phyloP scores from a whole-genome alignment of 1,140 invertebrate genomes.

The Lanistes nyassanus region DNA sequence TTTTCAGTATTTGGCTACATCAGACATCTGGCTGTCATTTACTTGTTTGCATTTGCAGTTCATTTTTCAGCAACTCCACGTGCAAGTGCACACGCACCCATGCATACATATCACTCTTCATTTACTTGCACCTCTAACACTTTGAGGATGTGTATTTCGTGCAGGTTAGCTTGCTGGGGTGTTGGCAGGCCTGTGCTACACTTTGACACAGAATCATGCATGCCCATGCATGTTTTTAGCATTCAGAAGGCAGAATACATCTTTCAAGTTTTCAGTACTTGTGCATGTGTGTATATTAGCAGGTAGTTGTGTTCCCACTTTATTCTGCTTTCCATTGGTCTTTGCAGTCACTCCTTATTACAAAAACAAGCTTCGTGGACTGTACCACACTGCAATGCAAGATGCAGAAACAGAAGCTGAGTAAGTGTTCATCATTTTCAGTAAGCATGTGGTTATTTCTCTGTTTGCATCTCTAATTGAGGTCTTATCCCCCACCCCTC shows the following conservation, averaged over 20 bases:
- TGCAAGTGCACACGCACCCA: neutral
- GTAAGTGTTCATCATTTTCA: neutral
- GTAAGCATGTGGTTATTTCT: too few relatives aligned
- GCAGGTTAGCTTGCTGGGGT: neutral
- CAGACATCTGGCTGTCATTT: neutral
- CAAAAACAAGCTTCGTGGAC: constrained; percentile 80
- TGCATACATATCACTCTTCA: constrained; percentile 6
- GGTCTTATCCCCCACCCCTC: too few relatives aligned
- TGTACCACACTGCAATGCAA: constrained; percentile 82
- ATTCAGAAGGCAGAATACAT: too few relatives aligned
- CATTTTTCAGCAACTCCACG: neutral
- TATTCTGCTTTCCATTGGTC: constrained; percentile 9
- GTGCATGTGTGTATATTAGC: too few relatives aligned
- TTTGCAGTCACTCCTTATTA: constrained; percentile 67
- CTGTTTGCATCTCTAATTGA: neutral
- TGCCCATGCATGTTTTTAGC: neutral
- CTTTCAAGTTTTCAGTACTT: too few relatives aligned
- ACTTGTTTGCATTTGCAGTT: neutral
- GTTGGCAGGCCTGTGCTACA: neutral
- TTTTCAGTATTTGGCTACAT: neutral
- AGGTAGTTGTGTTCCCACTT: neutral
- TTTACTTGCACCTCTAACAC: neutral
- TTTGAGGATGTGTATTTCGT: neutral
- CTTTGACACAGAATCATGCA: neutral
- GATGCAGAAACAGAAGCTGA: constrained; percentile 87